Conservation (phyloP, 2,113 vertebrate genomes). For the western clawed frog (Xenopus tropicalis) region UCB_Xtro_10.0 CM004444.2:22167501-22168000, state of each 20-base stretch:
- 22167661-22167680: not conserved
- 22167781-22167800: not conserved
- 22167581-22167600: not conserved
- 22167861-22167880: not conserved
- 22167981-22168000: too few species aligned
- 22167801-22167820: not conserved
- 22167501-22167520: too few species aligned
- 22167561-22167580: not conserved
- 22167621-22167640: not conserved
- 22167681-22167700: not conserved
- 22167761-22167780: not conserved
- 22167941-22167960: too few species aligned
- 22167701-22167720: not conserved
- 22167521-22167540: too few species aligned
- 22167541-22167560: too few species aligned
- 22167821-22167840: not conserved
- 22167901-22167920: not conserved
- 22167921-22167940: not conserved
- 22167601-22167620: not conserved
- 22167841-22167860: not conserved
- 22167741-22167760: not conserved
- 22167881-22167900: not conserved
- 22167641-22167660: not conserved
- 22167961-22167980: too few species aligned
- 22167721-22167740: slow-evolving; percentile 1